Evolutionary conservation across 2,797 vertebrate species (phyloP).

Genomic region (Fistularia commersonii): DNA sequence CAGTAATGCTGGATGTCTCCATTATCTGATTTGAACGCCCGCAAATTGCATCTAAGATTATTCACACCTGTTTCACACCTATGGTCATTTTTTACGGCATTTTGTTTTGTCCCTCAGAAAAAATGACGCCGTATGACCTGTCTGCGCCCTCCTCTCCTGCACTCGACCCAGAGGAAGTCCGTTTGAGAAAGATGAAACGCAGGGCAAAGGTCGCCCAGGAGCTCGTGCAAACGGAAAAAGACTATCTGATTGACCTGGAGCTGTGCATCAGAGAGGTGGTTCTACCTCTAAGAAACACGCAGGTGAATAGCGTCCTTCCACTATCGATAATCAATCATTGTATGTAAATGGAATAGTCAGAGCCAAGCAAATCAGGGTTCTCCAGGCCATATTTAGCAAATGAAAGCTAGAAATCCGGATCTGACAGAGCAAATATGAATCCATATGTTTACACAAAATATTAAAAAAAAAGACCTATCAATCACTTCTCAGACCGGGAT

Average conservation of each 20-base stretch:
- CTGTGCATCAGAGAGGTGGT: slow-evolving; percentile 89
- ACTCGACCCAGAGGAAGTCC: slow-evolving; percentile 78
- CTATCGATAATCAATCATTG: neutral
- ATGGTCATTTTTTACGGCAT: neutral
- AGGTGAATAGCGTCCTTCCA: slow-evolving; percentile 50
- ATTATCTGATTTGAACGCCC: neutral
- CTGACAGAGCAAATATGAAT: too few species aligned
- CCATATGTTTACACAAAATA: too few species aligned
- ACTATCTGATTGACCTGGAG: slow-evolving; percentile 85
- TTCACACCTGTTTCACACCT: neutral
- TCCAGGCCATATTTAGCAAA: too few species aligned
- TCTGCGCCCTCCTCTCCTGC: slow-evolving; percentile 57
- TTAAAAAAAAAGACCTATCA: too few species aligned
- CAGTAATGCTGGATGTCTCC: slow-evolving; percentile 16
- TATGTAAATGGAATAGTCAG: too few species aligned
- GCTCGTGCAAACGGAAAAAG: slow-evolving; percentile 89
- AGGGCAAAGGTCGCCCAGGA: slow-evolving; percentile 89
- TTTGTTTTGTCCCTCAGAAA: slow-evolving; percentile 73
- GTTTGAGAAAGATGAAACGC: slow-evolving; percentile 81
- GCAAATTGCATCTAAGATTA: neutral
- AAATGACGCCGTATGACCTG: slow-evolving; percentile 80
- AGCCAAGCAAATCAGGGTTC: too few species aligned
- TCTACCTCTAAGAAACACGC: slow-evolving; percentile 84
- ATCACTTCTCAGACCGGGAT: too few species aligned
- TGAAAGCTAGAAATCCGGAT: too few species aligned